phyloP scores from a whole-genome alignment of 92 coral and sea anemone genomes.

The Palythoa heliodiscus region DNA sequence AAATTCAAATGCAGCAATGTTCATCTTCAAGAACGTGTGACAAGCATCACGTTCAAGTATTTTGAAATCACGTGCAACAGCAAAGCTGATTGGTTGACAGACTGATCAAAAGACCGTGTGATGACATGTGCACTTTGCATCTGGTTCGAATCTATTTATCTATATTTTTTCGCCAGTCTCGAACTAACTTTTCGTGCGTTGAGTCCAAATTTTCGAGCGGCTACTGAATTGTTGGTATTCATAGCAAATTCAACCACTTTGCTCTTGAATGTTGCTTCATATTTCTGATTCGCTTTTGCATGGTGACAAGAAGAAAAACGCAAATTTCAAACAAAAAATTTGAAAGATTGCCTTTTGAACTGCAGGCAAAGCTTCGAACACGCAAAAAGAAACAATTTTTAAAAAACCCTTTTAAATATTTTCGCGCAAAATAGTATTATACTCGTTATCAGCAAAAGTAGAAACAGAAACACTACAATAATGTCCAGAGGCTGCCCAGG shows the following conservation, averaged over 20 bases:
- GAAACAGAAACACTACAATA: too few relatives aligned
- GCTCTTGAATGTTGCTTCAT: too few relatives aligned
- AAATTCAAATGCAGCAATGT: background rate
- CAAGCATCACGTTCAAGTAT: constrained; percentile 7
- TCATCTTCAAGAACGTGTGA: background rate
- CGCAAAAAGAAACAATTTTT: background rate
- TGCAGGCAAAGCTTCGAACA: background rate
- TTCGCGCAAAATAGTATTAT: too few relatives aligned
- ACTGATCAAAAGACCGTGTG: constrained; percentile 15
- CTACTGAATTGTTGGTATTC: background rate
- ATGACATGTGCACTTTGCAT: background rate
- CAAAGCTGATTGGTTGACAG: background rate
- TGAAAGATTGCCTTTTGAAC: background rate
- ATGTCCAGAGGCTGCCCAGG: too few relatives aligned
- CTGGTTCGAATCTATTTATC: background rate
- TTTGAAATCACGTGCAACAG: background rate
- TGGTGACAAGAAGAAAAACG: background rate
- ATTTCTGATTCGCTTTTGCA: too few relatives aligned
- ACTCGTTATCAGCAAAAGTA: too few relatives aligned
- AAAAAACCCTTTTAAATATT: background rate
- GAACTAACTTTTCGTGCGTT: background rate
- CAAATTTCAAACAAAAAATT: background rate
- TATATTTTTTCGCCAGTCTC: background rate
- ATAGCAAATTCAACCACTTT: background rate
- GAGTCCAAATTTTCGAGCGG: background rate